A percentile compares a stretch with the other conserved stretches of the same genome.
These are phyloP conservation scores for Agrotis segetum DNA, from an alignment of 2,888 invertebrate species.

Conservation along the genomic window DNA sequence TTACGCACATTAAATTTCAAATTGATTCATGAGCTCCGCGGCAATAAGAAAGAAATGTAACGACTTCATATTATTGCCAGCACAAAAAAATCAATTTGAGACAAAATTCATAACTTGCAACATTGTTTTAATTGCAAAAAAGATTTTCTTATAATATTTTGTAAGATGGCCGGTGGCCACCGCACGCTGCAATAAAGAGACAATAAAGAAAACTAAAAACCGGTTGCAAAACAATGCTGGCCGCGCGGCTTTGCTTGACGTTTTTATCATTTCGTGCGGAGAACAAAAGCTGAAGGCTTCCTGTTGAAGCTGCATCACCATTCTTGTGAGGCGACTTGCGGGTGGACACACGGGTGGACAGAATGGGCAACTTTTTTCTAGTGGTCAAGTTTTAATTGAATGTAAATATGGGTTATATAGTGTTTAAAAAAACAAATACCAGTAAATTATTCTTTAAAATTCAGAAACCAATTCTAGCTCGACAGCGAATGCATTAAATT, in stretches of 20 bases:
- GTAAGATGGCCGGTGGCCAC: constrained; percentile 64
- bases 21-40: constrained; percentile 62
- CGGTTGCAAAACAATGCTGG: constrained; percentile 87
- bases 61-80: constrained; percentile 65
- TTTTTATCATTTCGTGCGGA: constrained; percentile 89
- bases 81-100: constrained; percentile 66
- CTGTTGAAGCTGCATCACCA: constrained; percentile 89
- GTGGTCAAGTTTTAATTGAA: constrained; percentile 8
- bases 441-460: too few species aligned
- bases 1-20: constrained; percentile 62
- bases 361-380: not conserved
- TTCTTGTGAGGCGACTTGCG: constrained; percentile 83
- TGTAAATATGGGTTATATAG: not conserved
- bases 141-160: constrained; percentile 65
- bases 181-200: constrained; percentile 81
- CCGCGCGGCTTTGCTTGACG: constrained; percentile 86
- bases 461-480: too few species aligned
- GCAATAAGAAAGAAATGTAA: constrained; percentile 63
- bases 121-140: constrained; percentile 73
- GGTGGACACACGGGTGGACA: constrained; percentile 65
- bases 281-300: constrained; percentile 90
- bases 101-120: constrained; percentile 70
- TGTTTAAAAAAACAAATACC: too few species aligned
- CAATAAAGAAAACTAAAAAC: constrained; percentile 80
- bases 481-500: not conserved